Conservation (phyloP, 1,140 invertebrate species). For the Camponotus pennsylvanicus region DNA sequence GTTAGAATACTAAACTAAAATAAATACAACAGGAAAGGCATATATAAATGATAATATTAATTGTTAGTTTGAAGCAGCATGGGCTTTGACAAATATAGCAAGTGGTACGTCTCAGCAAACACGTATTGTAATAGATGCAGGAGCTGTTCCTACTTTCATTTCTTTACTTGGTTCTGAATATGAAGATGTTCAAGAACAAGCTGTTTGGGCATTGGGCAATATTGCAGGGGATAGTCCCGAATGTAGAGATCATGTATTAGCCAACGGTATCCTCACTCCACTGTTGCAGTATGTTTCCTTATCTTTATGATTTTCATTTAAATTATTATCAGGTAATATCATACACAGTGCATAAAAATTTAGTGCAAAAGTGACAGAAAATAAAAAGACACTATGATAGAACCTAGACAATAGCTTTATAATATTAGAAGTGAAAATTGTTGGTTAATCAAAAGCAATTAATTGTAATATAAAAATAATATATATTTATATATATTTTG, state of each 20-base stretch:
- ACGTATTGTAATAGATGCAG: conserved; percentile 96
- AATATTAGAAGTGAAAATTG: no score
- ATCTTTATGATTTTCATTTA: neutral
- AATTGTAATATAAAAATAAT: neutral
- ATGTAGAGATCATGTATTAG: conserved; percentile 96
- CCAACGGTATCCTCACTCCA: conserved; percentile 94
- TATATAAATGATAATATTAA: conserved; percentile 39
- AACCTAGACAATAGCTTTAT: no score
- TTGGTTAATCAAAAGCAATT: no score
- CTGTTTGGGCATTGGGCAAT: conserved; percentile 98
- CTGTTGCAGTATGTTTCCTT: conserved; percentile 92
- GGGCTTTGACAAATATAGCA: conserved; percentile 99
- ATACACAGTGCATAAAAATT: no score
- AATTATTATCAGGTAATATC: conserved; percentile 14
- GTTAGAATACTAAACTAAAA: conserved; percentile 84
- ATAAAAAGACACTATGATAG: no score
- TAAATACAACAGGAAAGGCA: neutral
- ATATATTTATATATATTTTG: neutral
- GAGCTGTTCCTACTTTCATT: conserved; percentile 97
- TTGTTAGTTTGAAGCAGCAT: conserved; percentile 97
- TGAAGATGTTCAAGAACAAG: conserved; percentile 98
- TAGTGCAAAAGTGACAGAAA: no score
- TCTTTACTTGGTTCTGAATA: conserved; percentile 92
- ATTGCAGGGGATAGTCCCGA: conserved; percentile 98
- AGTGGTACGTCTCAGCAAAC: conserved; percentile 98